Percentiles rank a stretch among this genome's conserved stretches.
phyloP scores from a whole-genome alignment of 53 echinoderm and acorn worm species.

The Stichopus horrens region DNA sequence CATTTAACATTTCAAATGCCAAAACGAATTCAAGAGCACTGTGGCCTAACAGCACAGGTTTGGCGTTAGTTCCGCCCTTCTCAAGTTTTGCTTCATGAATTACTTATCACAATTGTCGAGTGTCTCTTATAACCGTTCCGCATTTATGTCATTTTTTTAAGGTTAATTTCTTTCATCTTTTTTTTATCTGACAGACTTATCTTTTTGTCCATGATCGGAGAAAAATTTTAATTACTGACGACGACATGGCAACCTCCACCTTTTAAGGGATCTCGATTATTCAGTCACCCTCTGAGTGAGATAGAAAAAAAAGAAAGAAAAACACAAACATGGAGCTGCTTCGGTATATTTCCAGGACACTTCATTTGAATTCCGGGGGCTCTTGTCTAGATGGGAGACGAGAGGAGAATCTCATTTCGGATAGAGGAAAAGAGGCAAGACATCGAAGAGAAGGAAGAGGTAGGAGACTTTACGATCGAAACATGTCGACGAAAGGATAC shows the following conservation, averaged over 20 bases:
- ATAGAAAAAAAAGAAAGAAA: too few relatives aligned
- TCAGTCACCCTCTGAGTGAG: too few relatives aligned
- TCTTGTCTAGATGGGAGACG: not conserved
- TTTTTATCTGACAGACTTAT: not conserved
- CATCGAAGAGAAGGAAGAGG: too few relatives aligned
- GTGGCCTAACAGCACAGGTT: too few relatives aligned
- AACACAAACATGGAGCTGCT: not conserved
- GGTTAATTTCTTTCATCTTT: not conserved
- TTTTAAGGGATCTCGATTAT: not conserved
- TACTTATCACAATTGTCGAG: too few relatives aligned
- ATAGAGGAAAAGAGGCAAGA: not conserved
- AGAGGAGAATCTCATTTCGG: not conserved
- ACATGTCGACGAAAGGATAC: slow-evolving; percentile 28
- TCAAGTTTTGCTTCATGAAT: too few relatives aligned
- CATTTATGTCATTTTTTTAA: too few relatives aligned
- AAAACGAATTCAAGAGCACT: too few relatives aligned
- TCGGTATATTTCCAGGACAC: slow-evolving; percentile 16
- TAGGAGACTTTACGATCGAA: not conserved
- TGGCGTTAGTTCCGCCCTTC: too few relatives aligned
- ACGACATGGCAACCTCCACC: not conserved
- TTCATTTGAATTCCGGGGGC: not conserved
- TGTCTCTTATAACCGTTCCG: too few relatives aligned
- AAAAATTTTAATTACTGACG: not conserved
- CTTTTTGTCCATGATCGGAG: not conserved
- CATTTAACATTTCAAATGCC: too few relatives aligned